Evolutionary conservation across 1,140 invertebrate genomes (phyloP), one percentile per base, ranked within the genome.

Genomic region (Tyrophagus putrescentiae): DNA sequence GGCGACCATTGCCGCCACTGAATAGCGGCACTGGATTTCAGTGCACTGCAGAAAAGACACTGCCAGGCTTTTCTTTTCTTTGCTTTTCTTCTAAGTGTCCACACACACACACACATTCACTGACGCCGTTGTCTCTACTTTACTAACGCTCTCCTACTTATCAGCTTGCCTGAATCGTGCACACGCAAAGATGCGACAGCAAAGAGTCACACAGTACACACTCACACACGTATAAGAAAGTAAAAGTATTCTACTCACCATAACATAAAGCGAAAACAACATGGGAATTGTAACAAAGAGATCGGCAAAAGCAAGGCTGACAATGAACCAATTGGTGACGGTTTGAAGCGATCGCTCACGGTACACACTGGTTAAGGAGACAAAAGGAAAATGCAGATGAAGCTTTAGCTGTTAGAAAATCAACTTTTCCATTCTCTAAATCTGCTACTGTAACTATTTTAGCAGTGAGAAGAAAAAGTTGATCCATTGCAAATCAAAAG

Each of bases 251-350:
- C n/a, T 25, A 80, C 85, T 85, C 75, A 93, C 87, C 84, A 90
- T 79, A 72, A 94, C 84, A 76, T 96, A 97, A 66, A 96, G 90
- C 60, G 89, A 93, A 72, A 95, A 94, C 13, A 94, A 93, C 94
- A 98, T 98, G 61, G 97, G 94, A 45, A 94, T 80, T 28, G 92
- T 93, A 1, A 98, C 93, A 60, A 98, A 78, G 23, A 97, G 80
- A 76, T 98, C 94, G 13, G 94, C 94, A 9, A 97, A 80, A n/a
- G 93, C 94, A 65, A 98, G 76, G 62, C 89, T 94, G 64, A 96
- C 90, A 70, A 98, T 97, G 76, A 98, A 96, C 75, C 96, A 98
- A 75, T 98, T 98, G 52, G 93, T 98, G 59, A 89, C 89, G 6
- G 90, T 93, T 70, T 94, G 88, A 44, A 96, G 72, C 50, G 85